Conservation (phyloP, 2,888 invertebrate genomes). For the Parnassius mnemosyne region DNA sequence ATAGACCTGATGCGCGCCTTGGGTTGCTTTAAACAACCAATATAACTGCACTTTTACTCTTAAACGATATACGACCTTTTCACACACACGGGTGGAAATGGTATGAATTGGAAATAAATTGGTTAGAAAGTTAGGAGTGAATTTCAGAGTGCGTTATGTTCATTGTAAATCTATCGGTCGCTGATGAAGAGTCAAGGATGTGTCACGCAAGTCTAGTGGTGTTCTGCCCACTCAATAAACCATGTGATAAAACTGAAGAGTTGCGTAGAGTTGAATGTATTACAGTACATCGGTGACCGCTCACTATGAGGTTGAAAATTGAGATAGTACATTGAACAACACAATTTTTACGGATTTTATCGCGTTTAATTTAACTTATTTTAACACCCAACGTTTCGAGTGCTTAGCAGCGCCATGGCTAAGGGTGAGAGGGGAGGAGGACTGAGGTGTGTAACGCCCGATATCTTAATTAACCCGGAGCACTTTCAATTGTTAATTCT, state of each 20-base stretch:
- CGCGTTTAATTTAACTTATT: no score
- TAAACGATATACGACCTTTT: constrained; percentile 23
- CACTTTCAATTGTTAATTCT: no score
- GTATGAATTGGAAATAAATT: neutral
- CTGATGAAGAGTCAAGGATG: constrained; percentile 66
- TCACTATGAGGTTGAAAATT: no score
- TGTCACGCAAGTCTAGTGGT: constrained; percentile 29
- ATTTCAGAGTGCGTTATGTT: constrained; percentile 69
- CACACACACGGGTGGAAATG: constrained; percentile 16
- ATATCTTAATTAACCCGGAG: no score
- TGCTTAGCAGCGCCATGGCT: no score
- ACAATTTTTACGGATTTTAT: no score
- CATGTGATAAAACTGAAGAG: constrained; percentile 28
- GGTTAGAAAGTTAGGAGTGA: constrained; percentile 40
- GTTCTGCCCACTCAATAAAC: constrained; percentile 26
- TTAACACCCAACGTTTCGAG: no score
- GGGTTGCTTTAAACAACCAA: constrained; percentile 54
- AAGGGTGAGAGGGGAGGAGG: no score
- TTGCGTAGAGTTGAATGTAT: no score
- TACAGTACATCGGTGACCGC: no score
- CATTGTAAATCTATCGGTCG: constrained; percentile 69
- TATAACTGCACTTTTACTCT: neutral
- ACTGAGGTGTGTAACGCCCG: no score
- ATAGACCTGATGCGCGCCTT: constrained; percentile 64
- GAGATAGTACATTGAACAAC: no score